Base-by-base conservation (phyloP, 2,888 invertebrate genomes). In the Tenthredo scrophulariae region DNA sequence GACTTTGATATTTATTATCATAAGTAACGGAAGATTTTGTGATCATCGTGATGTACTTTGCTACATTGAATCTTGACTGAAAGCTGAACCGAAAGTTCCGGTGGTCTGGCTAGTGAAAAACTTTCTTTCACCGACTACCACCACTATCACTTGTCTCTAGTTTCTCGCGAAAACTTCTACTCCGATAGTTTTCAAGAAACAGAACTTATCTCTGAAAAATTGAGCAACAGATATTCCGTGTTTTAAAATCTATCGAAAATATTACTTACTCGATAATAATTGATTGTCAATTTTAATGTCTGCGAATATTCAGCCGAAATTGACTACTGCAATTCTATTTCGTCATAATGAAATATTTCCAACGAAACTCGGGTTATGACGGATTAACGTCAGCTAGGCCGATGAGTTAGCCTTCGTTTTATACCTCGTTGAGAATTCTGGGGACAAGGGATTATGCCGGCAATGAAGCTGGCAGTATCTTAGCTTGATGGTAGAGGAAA, bases 371-470 rank as follows among this genome's bases (percentile, higher is more conserved):
- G 26, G 67, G 83, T 83, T 83, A 83, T 70, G 83, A 46, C 70
- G 70, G 83, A 65, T 83, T 83, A 83, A 80, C 80, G 83, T 83
- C 46, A 43, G 62, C 43, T 29, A 67, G 43, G 46, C 65, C 83
- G 65, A 83, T 33, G 83, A 83, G 83, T 83, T 46, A 22, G 67
- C 80, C 80, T 40, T 83, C 67, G 67, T 67, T 83, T 83, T 67
- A 58, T 80, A 83, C 40, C 67, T 83, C 83, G 83, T 83, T 83
- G 62, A 83, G 83, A 83, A 83, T 83, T 83, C 83, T 40, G 43
- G 83, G 67, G 83, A 83, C 83, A 83, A 65, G 83, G 70, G 83
- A 83, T 83, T 83, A 83, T n/a, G 46, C 50, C 26, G 40, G 80
- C 65, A 80, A 80, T 65, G 62, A 80, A 80, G 62, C 33, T 62